Conservation (phyloP, 2,797 vertebrate genomes). For the Silurus lanzhouensis region DNA sequence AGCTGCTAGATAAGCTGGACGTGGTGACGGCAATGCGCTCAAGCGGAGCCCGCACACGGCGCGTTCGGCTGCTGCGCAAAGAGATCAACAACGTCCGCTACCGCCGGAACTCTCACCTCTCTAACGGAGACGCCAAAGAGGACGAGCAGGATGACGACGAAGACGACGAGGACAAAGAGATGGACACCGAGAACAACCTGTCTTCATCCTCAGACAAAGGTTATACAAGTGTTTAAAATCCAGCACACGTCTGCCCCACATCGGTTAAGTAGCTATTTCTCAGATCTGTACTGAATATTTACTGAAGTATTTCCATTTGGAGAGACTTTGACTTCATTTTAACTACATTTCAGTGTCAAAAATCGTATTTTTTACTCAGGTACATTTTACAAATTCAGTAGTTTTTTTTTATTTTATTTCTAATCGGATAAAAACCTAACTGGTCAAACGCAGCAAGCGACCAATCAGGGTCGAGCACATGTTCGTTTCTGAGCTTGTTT, state of each 20-base stretch:
- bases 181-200: constrained; percentile 63
- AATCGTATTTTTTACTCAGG: too few relatives aligned
- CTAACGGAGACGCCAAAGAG: constrained; percentile 74
- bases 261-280: neutral
- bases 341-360: too few relatives aligned
- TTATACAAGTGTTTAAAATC: constrained; percentile 45
- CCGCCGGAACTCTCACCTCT: constrained; percentile 71
- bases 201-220: constrained; percentile 73
- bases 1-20: constrained; percentile 86
- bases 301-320: too few relatives aligned
- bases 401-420: too few relatives aligned
- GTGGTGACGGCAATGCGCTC: constrained; percentile 81
- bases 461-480: too few relatives aligned
- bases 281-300: too few relatives aligned
- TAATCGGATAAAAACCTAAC: too few relatives aligned
- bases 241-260: too few relatives aligned
- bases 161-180: constrained; percentile 69
- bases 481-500: too few relatives aligned
- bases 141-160: constrained; percentile 66
- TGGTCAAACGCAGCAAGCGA: too few relatives aligned
- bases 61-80: constrained; percentile 79
- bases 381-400: too few relatives aligned
- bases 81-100: constrained; percentile 86
- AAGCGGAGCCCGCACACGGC: constrained; percentile 82
- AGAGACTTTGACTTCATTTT: too few relatives aligned